These are phyloP conservation scores for Drosophila ogumai DNA, from an alignment of 1,140 invertebrate species.

Conservation along the genomic window DNA sequence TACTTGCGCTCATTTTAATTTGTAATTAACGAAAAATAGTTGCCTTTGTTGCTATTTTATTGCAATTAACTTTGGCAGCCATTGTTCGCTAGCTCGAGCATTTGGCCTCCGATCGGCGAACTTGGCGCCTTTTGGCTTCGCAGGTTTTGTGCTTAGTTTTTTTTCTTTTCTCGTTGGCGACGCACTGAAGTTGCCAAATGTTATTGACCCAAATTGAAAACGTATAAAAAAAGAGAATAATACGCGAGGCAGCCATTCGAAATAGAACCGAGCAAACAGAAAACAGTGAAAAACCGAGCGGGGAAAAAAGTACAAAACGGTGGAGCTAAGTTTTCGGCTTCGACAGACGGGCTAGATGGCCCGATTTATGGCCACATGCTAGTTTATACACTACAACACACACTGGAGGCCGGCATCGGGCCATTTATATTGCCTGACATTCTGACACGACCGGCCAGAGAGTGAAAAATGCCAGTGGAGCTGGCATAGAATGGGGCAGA, in stretches of 20 bases:
- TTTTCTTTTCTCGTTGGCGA: conserved; percentile 40
- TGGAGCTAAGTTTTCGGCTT: conserved; percentile 29
- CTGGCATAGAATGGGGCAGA: conserved; percentile 21
- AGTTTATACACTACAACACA: conserved; percentile 13
- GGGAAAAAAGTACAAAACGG: conserved; percentile 16
- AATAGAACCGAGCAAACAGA: conserved; percentile 63
- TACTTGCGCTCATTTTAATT: conserved; percentile 55
- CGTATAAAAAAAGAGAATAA: conserved; percentile 45
- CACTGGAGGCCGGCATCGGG: conserved; percentile 32
- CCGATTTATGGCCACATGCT: conserved; percentile 51
- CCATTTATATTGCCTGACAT: conserved; percentile 52
- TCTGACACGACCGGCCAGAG: conserved; percentile 34
- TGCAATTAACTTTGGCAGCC: conserved; percentile 45
- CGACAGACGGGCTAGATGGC: conserved; percentile 18
- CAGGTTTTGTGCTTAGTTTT: conserved; percentile 4
- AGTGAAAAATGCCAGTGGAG: conserved; percentile 48
- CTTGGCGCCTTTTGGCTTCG: conserved; percentile 70
- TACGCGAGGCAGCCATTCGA: conserved; percentile 43
- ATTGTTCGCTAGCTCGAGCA: conserved; percentile 38
- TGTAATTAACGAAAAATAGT: conserved; percentile 73
- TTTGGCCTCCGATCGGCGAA: conserved; percentile 61
- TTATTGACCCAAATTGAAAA: conserved; percentile 76
- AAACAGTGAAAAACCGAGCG: conserved; percentile 6
- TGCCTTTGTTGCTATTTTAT: conserved; percentile 42
- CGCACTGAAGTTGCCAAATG: conserved; percentile 78